Conservation (phyloP, 2,797 vertebrate genomes). For the Mormyrus proboscirostris region DNA sequence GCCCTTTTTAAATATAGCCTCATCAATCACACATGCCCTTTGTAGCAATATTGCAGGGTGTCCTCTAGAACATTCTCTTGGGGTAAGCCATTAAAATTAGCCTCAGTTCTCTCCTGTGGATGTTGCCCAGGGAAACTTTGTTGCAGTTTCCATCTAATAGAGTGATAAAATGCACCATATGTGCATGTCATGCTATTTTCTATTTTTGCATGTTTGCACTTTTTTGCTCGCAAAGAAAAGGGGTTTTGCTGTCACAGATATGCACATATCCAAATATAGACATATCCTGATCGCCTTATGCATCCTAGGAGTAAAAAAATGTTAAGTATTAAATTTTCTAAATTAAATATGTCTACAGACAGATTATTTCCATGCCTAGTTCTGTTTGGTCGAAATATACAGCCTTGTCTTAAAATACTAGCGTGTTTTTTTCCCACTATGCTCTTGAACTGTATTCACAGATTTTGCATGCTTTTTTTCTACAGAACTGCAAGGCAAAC, state of each 20-base stretch:
- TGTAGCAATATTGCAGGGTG: constrained; percentile 37
- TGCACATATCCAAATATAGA: background rate
- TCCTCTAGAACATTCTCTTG: constrained; percentile 31
- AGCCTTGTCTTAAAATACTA: background rate
- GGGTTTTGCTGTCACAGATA: background rate
- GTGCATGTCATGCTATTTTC: background rate
- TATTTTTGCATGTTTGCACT: background rate
- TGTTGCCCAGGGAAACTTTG: background rate
- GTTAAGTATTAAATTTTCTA: background rate
- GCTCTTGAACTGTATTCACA: background rate
- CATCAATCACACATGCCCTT: constrained; percentile 49
- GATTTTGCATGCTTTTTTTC: background rate
- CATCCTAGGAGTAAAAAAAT: background rate
- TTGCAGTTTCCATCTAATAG: background rate
- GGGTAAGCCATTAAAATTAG: constrained; percentile 17
- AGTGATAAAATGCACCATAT: background rate
- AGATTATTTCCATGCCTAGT: background rate
- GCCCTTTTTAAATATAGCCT: constrained; percentile 52
- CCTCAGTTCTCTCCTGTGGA: background rate
- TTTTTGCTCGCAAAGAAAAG: background rate
- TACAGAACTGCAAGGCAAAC: background rate
- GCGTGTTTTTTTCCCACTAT: background rate
- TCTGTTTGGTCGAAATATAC: background rate
- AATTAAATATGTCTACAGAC: background rate
- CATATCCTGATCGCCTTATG: background rate